These are phyloP conservation scores for Illadopsis cleaveri DNA, from an alignment of 2,113 vertebrate species.

Conservation along the genomic window DNA sequence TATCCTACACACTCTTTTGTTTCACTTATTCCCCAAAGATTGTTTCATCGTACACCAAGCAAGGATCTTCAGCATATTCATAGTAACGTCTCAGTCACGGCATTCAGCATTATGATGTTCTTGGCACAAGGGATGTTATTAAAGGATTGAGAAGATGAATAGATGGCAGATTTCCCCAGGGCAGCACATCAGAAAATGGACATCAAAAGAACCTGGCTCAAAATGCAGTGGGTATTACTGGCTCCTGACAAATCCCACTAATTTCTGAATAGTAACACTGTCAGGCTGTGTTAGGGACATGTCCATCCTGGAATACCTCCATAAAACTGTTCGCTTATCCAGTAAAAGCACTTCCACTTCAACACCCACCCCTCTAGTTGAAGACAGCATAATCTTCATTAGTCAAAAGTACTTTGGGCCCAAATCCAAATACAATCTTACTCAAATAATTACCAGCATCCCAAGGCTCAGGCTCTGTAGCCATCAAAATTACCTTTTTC, in stretches of 20 bases:
- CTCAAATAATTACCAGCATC: not conserved
- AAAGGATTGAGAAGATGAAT: conserved; percentile 41
- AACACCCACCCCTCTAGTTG: not conserved
- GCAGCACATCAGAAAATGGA: conserved; percentile 39
- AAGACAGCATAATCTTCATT: not conserved
- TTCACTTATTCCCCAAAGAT: conserved; percentile 61
- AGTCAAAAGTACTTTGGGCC: not conserved
- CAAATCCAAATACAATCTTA: not conserved
- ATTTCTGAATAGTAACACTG: not conserved
- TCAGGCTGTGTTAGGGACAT: not conserved
- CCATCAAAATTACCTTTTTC: not conserved
- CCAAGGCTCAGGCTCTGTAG: not conserved
- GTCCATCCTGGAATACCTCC: not conserved
- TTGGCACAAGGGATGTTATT: conserved; percentile 33
- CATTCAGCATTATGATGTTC: not conserved
- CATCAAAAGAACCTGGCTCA: conserved; percentile 37
- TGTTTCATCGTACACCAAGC: conserved; percentile 6
- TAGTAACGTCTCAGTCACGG: not conserved
- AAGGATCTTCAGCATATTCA: conserved; percentile 24
- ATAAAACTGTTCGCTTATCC: not conserved
- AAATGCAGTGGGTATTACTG: not conserved
- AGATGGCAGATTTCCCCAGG: conserved; percentile 1
- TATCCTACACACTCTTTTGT: conserved; percentile 56
- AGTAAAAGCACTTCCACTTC: not conserved
- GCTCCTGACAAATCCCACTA: conserved; percentile 21